These are phyloP conservation scores for Darevskia nairensis DNA, from an alignment of 2,797 vertebrate genomes.

Conservation along the genomic window DNA sequence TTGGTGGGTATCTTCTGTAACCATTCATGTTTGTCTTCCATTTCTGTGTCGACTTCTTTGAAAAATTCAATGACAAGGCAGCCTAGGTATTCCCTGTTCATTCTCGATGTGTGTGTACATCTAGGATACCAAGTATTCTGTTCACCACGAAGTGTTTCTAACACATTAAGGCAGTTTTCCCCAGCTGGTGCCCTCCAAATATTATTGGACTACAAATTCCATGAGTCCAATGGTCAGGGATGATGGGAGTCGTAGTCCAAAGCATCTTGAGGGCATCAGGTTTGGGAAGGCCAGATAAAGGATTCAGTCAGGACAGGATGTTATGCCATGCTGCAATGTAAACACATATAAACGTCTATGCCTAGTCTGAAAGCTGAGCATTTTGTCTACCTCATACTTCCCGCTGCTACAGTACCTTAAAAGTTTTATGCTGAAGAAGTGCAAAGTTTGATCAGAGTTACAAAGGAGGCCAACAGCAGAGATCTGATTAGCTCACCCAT, in stretches of 20 bases:
- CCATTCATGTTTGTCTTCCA: background rate
- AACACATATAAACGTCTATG: rapidly evolving
- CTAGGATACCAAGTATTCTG: background rate
- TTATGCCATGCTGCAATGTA: background rate
- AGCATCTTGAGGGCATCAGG: background rate
- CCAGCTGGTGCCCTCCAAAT: background rate
- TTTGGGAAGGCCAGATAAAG: too few species aligned
- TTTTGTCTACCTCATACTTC: background rate
- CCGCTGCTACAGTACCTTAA: background rate
- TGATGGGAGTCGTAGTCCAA: background rate
- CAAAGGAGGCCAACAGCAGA: background rate
- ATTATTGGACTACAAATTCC: background rate
- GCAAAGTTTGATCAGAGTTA: background rate
- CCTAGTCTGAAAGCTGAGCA: background rate
- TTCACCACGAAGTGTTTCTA: background rate
- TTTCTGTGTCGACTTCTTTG: background rate
- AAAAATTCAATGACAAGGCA: background rate
- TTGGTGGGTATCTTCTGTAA: background rate
- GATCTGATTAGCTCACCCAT: background rate
- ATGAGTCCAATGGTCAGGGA: background rate
- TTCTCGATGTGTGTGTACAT: background rate
- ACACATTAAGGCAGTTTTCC: background rate
- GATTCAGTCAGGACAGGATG: rapidly evolving
- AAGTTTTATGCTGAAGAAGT: background rate
- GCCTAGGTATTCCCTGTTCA: background rate